These are phyloP conservation scores for Noctua janthina DNA, from an alignment of 2,888 invertebrate genomes.

Conservation along the genomic window DNA sequence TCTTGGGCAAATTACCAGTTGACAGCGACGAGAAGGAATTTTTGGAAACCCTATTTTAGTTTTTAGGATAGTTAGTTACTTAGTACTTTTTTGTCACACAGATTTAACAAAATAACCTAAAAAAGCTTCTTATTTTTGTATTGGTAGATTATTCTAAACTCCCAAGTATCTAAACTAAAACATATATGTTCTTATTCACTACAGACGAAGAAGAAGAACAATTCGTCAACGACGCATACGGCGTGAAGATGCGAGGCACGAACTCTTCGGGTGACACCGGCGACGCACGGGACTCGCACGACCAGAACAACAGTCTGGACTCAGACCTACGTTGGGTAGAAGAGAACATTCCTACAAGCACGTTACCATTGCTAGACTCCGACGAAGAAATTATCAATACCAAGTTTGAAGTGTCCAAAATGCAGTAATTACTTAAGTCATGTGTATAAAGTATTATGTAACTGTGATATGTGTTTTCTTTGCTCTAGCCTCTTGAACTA, in stretches of 20 bases:
- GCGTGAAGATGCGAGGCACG: conserved; percentile 93
- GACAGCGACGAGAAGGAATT: not conserved
- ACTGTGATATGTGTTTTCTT: conserved; percentile 70
- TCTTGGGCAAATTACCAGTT: not conserved
- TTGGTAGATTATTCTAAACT: not conserved
- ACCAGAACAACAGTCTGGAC: conserved; percentile 81
- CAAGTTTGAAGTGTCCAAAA: conserved; percentile 96
- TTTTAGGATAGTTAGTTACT: not conserved
- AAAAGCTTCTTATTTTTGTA: not conserved
- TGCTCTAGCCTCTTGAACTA: conserved; percentile 6
- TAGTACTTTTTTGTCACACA: not conserved
- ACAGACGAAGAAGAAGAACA: conserved; percentile 94
- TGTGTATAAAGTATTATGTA: conserved; percentile 76
- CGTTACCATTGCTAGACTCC: conserved; percentile 92
- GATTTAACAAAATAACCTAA: too few species aligned
- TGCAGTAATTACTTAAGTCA: conserved; percentile 91
- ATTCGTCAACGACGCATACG: conserved; percentile 96
- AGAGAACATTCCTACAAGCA: conserved; percentile 96
- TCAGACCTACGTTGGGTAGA: conserved; percentile 95
- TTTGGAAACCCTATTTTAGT: not conserved
- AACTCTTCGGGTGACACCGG: conserved; percentile 74
- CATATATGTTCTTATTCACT: not conserved
- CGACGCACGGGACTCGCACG: conserved; percentile 67
- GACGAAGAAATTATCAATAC: conserved; percentile 96
- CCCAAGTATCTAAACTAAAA: not conserved